Conservation (phyloP, 1,140 invertebrate species). For the Rhyzopertha dominica region DNA sequence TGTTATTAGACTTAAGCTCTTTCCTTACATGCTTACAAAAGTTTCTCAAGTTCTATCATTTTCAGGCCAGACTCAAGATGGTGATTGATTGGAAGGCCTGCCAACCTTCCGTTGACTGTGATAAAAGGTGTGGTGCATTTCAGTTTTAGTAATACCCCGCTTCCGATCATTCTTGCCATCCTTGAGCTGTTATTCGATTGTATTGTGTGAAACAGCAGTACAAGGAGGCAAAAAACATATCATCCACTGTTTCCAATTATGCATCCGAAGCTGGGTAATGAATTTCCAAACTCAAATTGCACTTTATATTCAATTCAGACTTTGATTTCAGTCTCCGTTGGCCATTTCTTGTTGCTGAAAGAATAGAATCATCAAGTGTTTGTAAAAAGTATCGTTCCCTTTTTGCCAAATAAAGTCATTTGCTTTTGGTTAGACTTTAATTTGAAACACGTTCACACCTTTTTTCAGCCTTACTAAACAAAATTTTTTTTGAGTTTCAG, state of each 20-base stretch:
- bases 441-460: no score
- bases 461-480: no score
- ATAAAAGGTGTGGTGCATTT: slow-evolving; percentile 16
- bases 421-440: slow-evolving; percentile 5
- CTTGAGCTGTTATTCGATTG: neutral
- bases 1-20: slow-evolving; percentile 11
- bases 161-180: slow-evolving; percentile 8
- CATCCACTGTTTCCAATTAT: neutral
- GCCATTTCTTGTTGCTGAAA: no score
- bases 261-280: neutral
- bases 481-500: slow-evolving; percentile 22
- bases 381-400: slow-evolving; percentile 25
- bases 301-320: slow-evolving; percentile 8
- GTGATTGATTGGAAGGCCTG: slow-evolving; percentile 6
- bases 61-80: neutral
- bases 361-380: slow-evolving; percentile 20
- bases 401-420: slow-evolving; percentile 11
- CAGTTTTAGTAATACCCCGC: slow-evolving; percentile 7
- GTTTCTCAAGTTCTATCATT: slow-evolving; percentile 1
- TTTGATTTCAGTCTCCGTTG: slow-evolving; percentile 9
- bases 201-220: slow-evolving; percentile 1
- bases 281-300: slow-evolving; percentile 19
- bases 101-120: slow-evolving; percentile 3
- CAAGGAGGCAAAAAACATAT: slow-evolving; percentile 2
- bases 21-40: slow-evolving; percentile 16